Base-by-base conservation (phyloP, 2,888 invertebrate species). In the Polydrusus cervinus region DNA sequence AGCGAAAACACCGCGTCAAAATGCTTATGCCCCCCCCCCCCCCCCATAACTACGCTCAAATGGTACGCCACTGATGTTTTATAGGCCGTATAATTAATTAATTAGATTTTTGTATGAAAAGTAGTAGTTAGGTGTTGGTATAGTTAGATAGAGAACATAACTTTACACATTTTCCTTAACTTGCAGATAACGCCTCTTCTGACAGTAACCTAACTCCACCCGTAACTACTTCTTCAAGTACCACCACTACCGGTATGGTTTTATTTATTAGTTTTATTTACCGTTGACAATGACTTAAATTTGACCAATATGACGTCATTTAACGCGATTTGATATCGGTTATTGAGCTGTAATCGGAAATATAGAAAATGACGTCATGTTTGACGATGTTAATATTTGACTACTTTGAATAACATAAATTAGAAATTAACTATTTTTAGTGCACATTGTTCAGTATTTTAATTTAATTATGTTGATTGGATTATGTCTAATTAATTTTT, bases 151-250 rank as follows among this genome's bases (percentile, higher is more conserved):
- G n/a, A n/a, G n/a, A 40, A 14, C 55, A 64, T 65, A 71, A 71
- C 70, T 14, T 16, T 13, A 65, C 14, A 45, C 38, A 53, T 16
- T 70, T 60, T 70, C 18, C 38, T 64, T 55, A 51, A 61, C 62
- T 67, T 71, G 18, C 66, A 75, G 71, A 75, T 72, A 61, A 60
- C 61, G 57, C 71, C 11, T 61, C 71, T 14, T 67, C 75, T 45
- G 75, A 75, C 71, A 67, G 38, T 71, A 71, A 66, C 16, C 51
- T 71, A 62, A 71, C 71, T 16, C 60, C 75, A 38, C 43, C 71
- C 20, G 75, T 64, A 53, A 53, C 71, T 49, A 40, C 70, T 7
- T 38, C 70, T 7, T 38, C 49, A n/a, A 66, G 66, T 30, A 66
- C 65, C 18, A 66, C 57, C 6, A 66, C 40, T 40, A 71, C 75